Evolutionary conservation across 23 tunicate genomes (phyloP), one percentile per base, ranked within the genome.

Genomic region (Ascidia mentula): DNA sequence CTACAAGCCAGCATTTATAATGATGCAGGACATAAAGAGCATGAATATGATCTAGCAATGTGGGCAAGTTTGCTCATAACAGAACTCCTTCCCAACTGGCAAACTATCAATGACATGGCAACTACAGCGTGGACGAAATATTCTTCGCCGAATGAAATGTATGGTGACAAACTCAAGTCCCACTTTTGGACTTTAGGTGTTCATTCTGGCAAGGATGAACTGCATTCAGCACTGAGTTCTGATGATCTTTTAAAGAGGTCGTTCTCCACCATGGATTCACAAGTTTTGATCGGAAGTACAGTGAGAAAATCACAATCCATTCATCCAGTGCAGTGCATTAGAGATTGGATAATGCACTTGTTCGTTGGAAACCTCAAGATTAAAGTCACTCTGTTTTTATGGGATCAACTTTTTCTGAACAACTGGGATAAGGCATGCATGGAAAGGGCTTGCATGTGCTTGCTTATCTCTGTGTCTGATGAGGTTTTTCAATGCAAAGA

Each of bases 401-500:
- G 89, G 89, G 97, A 91, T 38, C 97, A 91, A 46, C 40, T 91
- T 37, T 91, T 91, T 59, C 45, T 85, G 0, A 34, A 75, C 60
- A 74, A 81, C 60, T 91, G 90, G 90, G 79, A 76, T 60, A 46
- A 20, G 0, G 32, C 37, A 7, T 77, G 87, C 59, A 46, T 91
- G n/a, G 61, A 45, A n/a, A 77, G 77, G 2, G 79, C 75, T 35
- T 91, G 90, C 38, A 39, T 86, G 18, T 72, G 40, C 8, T 80
- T 91, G 35, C 2, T 91, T 38, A 37, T 36, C 26, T 73, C 53
- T 30, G 15, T 91, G 32, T 72, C 77, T 0, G 61, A 70, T 32
- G 60, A 45, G 5, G 36, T 91, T 15, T 34, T 82, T 6, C 20
- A 37, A 37, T 81, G 91, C 45, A 75, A 69, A 72, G 83, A 72